Conservation (phyloP, 1,140 invertebrate genomes). For the Zaprionus tsacasi region DNA sequence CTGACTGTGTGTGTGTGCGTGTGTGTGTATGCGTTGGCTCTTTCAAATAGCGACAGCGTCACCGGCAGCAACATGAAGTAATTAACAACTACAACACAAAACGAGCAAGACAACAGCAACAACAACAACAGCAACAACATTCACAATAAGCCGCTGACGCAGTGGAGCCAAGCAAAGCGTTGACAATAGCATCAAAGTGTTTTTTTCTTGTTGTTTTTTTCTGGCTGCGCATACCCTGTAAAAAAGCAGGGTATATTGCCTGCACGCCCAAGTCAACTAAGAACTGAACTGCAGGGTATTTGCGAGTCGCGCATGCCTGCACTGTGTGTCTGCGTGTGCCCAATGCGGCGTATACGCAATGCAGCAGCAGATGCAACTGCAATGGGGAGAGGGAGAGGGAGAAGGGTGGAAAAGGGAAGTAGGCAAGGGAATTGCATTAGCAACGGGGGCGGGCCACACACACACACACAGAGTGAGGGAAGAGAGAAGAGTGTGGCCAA, state of each 20-base stretch:
- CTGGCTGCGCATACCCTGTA: constrained; percentile 16
- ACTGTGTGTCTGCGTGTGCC: constrained; percentile 51
- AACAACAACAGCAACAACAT: constrained; percentile 41
- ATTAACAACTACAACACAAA: constrained; percentile 73
- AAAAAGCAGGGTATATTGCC: not conserved
- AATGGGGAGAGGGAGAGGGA: not conserved
- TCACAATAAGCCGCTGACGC: constrained; percentile 55
- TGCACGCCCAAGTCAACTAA: no score
- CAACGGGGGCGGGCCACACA: constrained; percentile 29
- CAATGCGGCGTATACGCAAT: constrained; percentile 75
- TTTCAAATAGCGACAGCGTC: constrained; percentile 53
- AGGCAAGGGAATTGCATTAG: not conserved
- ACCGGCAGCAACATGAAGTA: constrained; percentile 74
- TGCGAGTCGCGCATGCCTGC: constrained; percentile 1
- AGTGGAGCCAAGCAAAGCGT: constrained; percentile 67
- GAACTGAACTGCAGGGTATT: not conserved
- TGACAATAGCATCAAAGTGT: constrained; percentile 77
- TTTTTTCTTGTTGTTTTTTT: constrained; percentile 11
- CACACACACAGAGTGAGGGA: not conserved
- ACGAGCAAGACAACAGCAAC: constrained; percentile 59
- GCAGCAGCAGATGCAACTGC: constrained; percentile 10
- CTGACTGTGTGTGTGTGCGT: constrained; percentile 31
- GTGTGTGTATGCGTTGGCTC: constrained; percentile 43
- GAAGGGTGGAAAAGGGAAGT: not conserved
- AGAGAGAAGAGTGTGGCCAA: constrained; percentile 1